Evolutionary conservation across 2,113 vertebrate genomes (phyloP).

Genomic region (Zosterops pallidus): DNA sequence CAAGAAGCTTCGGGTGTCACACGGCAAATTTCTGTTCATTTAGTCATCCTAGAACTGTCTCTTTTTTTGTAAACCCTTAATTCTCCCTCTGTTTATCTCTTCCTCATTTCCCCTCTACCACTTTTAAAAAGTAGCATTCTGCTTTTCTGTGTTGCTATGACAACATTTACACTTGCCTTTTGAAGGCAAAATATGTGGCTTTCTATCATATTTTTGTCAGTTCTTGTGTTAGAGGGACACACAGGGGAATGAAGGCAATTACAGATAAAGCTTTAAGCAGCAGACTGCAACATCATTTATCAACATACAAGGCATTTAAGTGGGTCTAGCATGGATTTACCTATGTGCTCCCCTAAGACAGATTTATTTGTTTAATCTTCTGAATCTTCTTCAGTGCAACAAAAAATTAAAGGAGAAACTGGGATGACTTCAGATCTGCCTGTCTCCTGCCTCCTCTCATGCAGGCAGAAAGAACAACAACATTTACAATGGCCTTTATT

Average conservation of each 20-base stretch:
- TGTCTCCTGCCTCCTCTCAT: not conserved
- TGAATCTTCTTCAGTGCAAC: not conserved
- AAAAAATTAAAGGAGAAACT: not conserved
- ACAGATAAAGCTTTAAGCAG: not conserved
- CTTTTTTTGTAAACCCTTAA: not conserved
- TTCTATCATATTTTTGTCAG: conserved; percentile 10
- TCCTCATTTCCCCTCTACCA: not conserved
- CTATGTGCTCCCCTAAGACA: not conserved
- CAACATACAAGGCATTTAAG: not conserved
- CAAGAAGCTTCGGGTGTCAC: not conserved
- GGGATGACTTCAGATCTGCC: not conserved
- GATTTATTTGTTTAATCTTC: not conserved
- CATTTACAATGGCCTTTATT: not conserved
- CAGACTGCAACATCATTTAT: not conserved
- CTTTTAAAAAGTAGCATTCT: conserved; percentile 5
- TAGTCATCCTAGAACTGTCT: not conserved
- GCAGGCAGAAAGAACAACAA: not conserved
- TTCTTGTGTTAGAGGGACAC: conserved; percentile 9
- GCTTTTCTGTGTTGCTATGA: conserved; percentile 57
- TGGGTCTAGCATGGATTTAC: not conserved
- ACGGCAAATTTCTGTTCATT: not conserved
- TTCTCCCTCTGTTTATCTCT: not conserved
- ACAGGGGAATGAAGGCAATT: not conserved
- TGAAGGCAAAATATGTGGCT: conserved; percentile 37
- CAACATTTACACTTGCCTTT: conserved; percentile 45